Evolutionary conservation across 2,113 vertebrate species (phyloP), one percentile per base, ranked within the genome.

Genomic region (Neoarius graeffei): DNA sequence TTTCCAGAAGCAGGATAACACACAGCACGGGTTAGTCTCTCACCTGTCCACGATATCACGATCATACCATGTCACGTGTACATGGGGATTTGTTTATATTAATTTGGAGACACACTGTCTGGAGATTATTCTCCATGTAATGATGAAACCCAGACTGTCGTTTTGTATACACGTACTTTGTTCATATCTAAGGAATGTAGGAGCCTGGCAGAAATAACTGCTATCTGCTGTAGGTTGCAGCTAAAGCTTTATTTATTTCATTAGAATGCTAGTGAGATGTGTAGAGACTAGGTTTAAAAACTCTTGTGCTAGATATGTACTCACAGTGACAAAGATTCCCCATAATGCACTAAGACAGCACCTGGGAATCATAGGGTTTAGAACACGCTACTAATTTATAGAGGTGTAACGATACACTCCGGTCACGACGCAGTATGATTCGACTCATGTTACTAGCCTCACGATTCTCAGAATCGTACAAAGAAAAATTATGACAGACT

Each of bases 1-100:
- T 92, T 91, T 95, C 30, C 92, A 95, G 57, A 84, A 74, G 35
- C 74, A 86, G 57, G 87, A 76, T 7, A 74, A 90, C 17, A 23
- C 30, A 6, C 87, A 54, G 27, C 23, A 67, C 1, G n/a, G 94
- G 94, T 94, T 89, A 91, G 52, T 88, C 67, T 9, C 7, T 57
- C 27, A 13, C 23, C 1, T 48, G 15, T 23, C 5, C 79, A 5
- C 30, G 4, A 57, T 27, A 25, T 27, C 52, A 27, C 0, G 15
- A 42, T 42, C 42, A 42, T 4, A 42, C 42, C 42, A 42, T 3
- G 42, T 42, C 42, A 42, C 42, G 2, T 42, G 35, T 3, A 42
- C 35, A 4, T 42, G 4, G 42, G 42, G 42, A 42, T 42, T 42
- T 42, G 42, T 42, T 42, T 42, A 4, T 42, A 42, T 42, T 42